A percentile compares a stretch with the other conserved stretches of the same genome.
phyloP scores from a whole-genome alignment of 2,888 invertebrate species.

The Leucophenga maculata region DNA sequence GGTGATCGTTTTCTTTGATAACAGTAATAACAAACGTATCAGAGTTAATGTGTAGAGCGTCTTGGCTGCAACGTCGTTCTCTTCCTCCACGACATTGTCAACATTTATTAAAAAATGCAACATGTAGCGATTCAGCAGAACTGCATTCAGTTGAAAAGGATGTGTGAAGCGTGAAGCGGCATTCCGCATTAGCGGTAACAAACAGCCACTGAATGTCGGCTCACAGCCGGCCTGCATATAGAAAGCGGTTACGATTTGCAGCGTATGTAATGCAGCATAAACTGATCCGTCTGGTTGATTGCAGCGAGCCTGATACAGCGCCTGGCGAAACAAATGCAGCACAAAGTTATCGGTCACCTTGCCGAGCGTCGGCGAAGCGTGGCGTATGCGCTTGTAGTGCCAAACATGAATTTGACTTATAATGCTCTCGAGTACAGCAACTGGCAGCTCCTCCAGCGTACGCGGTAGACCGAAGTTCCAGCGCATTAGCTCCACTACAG shows the following conservation, averaged over 20 bases:
- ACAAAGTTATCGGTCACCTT: neutral
- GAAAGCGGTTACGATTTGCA: neutral
- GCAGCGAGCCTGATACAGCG: neutral
- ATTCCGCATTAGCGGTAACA: neutral
- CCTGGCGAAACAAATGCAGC: neutral
- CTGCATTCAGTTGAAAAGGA: neutral
- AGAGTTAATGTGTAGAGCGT: neutral
- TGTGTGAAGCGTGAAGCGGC: too few relatives aligned
- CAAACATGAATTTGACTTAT: neutral
- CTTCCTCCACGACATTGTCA: neutral
- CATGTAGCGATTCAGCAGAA: neutral
- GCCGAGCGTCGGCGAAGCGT: neutral
- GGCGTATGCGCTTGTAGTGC: neutral
- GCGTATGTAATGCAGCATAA: neutral
- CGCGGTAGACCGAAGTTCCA: too few relatives aligned
- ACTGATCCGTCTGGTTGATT: neutral
- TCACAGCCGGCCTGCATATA: constrained; percentile 1
- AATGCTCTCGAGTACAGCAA: neutral
- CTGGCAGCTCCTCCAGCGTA: neutral
- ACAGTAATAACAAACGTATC: neutral
- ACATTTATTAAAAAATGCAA: neutral
- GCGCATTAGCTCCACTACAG: too few relatives aligned
- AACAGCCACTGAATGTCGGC: neutral
- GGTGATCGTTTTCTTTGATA: neutral
- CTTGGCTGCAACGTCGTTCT: neutral